A percentile compares a stretch with the other conserved stretches of the same genome.
phyloP scores from a whole-genome alignment of 2,888 invertebrate species.

The Drosophila kokeensis region DNA sequence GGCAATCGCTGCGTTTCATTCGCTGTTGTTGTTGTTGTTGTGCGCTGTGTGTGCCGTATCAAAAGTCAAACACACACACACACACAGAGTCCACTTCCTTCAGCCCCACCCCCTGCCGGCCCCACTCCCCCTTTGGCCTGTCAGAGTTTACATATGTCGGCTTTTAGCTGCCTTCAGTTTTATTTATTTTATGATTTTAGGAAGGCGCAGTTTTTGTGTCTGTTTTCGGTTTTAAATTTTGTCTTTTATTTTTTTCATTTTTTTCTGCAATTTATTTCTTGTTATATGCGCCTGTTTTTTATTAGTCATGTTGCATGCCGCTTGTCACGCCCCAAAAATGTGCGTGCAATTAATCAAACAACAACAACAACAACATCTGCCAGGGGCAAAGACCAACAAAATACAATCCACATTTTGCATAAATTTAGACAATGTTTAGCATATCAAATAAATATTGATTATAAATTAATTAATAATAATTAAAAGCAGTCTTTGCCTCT shows the following conservation, averaged over 20 bases:
- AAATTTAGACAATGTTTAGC: not conserved
- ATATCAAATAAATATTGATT: not conserved
- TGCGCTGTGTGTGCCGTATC: slow-evolving; percentile 26
- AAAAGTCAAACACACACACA: slow-evolving; percentile 47
- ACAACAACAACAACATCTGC: not conserved
- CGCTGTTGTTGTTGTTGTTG: not conserved
- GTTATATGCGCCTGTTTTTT: slow-evolving; percentile 42
- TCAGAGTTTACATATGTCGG: slow-evolving; percentile 70
- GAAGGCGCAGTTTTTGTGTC: slow-evolving; percentile 51
- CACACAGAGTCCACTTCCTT: slow-evolving; percentile 30
- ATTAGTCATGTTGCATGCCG: slow-evolving; percentile 61
- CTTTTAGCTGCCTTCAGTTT: slow-evolving; percentile 52
- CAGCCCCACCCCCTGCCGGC: slow-evolving; percentile 1
- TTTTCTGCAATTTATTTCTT: not conserved
- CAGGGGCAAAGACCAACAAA: not conserved
- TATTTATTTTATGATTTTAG: slow-evolving; percentile 64
- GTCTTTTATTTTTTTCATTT: not conserved
- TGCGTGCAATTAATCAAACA: slow-evolving; percentile 62
- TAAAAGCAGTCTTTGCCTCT: too few species aligned
- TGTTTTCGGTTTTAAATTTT: slow-evolving; percentile 2
- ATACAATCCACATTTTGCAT: not conserved
- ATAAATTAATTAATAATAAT: not conserved
- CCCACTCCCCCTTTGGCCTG: slow-evolving; percentile 36
- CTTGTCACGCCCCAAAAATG: slow-evolving; percentile 59
- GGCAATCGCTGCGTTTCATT: slow-evolving; percentile 12